These are phyloP conservation scores for Latrodectus elegans DNA, from an alignment of 2,888 invertebrate species.

Conservation along the genomic window DNA sequence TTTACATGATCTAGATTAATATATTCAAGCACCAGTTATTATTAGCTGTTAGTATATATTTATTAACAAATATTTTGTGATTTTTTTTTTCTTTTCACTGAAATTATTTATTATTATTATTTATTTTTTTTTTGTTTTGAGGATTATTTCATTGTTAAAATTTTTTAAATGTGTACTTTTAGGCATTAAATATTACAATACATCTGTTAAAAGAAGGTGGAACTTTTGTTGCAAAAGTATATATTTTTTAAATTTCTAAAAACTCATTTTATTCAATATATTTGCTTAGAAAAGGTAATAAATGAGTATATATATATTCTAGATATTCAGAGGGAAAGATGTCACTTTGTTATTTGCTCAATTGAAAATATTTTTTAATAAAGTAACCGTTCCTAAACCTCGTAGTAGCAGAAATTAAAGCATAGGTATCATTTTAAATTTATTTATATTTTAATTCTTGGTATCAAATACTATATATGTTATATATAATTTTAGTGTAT, in stretches of 20 bases:
- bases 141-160: background rate
- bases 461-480: background rate
- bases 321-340: slow-evolving; percentile 95
- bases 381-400: slow-evolving; percentile 93
- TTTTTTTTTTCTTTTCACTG: background rate
- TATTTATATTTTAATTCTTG: background rate
- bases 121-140: background rate
- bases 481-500: background rate
- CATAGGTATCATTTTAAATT: slow-evolving; percentile 80
- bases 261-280: background rate
- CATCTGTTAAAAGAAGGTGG: slow-evolving; percentile 90
- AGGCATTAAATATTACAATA: slow-evolving; percentile 95
- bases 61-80: slow-evolving; percentile 6
- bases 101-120: background rate
- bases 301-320: slow-evolving; percentile 63
- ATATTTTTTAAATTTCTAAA: slow-evolving; percentile 6
- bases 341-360: slow-evolving; percentile 91
- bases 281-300: background rate
- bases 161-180: slow-evolving; percentile 26
- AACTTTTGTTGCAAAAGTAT: slow-evolving; percentile 93
- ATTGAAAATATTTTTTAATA: slow-evolving; percentile 90
- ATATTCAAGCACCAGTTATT: slow-evolving; percentile 97
- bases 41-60: slow-evolving; percentile 79
- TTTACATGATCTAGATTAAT: slow-evolving; percentile 97
- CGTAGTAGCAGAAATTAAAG: slow-evolving; percentile 97